A percentile compares a stretch with the other conserved stretches of the same genome.
phyloP scores from a whole-genome alignment of 2,888 invertebrate genomes.

The Podabrus alpinus region DNA sequence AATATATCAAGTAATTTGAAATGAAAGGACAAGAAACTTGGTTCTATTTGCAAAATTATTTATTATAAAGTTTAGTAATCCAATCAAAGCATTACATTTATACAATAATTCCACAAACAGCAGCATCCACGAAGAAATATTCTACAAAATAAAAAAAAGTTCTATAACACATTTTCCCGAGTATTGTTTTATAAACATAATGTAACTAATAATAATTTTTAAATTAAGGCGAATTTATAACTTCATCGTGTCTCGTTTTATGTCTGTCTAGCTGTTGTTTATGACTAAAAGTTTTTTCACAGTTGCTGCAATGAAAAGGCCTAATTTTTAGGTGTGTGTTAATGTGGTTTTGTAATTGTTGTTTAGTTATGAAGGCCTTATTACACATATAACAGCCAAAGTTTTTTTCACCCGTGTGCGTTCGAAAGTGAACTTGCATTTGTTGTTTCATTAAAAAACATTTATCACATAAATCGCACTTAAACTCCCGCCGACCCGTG shows the following conservation, averaged over 20 bases:
- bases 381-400: slow-evolving; percentile 34
- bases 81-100: neutral
- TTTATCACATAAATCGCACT: slow-evolving; percentile 54
- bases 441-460: slow-evolving; percentile 53
- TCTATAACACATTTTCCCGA: neutral
- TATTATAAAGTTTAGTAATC: neutral
- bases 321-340: slow-evolving; percentile 22
- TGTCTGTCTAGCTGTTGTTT: slow-evolving; percentile 24
- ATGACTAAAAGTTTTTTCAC: slow-evolving; percentile 19
- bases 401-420: slow-evolving; percentile 37
- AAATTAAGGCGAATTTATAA: neutral
- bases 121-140: neutral
- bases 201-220: neutral
- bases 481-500: slow-evolving; percentile 11
- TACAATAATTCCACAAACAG: neutral
- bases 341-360: slow-evolving; percentile 24
- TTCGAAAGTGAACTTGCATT: slow-evolving; percentile 35
- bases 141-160: neutral
- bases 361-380: slow-evolving; percentile 31
- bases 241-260: neutral
- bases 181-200: neutral
- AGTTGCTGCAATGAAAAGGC: slow-evolving; percentile 18
- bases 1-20: too few relatives aligned
- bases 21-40: neutral
- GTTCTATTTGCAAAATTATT: neutral